Base-by-base conservation (phyloP, 2,113 vertebrate genomes). In the Rhinoptilus africanus region DNA sequence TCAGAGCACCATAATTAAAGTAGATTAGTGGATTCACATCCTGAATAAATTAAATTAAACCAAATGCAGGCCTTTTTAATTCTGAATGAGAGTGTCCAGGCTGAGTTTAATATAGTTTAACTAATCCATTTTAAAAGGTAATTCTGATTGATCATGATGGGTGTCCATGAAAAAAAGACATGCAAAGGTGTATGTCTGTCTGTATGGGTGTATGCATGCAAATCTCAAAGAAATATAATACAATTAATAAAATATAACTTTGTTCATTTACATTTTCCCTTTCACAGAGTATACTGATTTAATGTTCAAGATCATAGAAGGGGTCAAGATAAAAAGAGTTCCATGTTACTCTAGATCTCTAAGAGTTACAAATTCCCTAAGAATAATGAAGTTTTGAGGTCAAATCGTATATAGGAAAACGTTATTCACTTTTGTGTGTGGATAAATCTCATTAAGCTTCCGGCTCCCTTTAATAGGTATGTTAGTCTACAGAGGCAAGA, bases 381-480 rank as follows among this genome's bases (percentile, higher is more conserved):
- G 89, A 97, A 57, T 97, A 97, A 98, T 97, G 77, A 97, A 98
- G 82, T 97, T 97, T 72, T 96, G n/a, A 89, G 94, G 98, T 97
- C 95, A 95, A 89, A 96, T 60, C 68, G 60, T 35, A 6, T 53
- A 20, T 47, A 53, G 95, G 96, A 76, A 82, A 64, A 59, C 35
- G 23, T 73, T 37, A 63, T 47, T 89, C 39, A 32, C 50, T 89
- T 92, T 17, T 62, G 3, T 67, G 8, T 47, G 23, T 59, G 39
- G 54, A 74, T 95, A 68, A 77, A 78, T 93, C 95, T 63, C 63
- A 16, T 69, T 98, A 98, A 97, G 85, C 41, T 97, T 89, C 92
- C 48, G 93, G 64, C 69, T 97, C 27, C 71, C 48, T 96, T 95
- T 97, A 97, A 93, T 89, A 93, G 78, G 79, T 92, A 73, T 66